Percentiles rank a stretch among this genome's conserved stretches.
Evolutionary conservation across 2,797 vertebrate genomes (phyloP).

Genomic region (Malurus leucopterus): DNA sequence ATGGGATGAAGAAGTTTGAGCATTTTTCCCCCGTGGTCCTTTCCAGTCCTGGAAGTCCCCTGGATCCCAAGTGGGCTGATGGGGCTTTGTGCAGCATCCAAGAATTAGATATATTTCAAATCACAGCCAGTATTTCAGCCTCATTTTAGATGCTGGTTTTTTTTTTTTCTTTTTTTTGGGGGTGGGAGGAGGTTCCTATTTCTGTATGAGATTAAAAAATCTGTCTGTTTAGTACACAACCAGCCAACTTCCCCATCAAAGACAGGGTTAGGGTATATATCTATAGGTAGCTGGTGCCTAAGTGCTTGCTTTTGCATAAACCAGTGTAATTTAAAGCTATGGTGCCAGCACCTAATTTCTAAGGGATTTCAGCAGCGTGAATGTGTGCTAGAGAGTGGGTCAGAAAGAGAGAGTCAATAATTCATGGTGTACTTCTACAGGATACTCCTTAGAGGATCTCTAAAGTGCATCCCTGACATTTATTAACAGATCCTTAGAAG

Average conservation of each 20-base stretch:
- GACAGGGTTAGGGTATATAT: neutral
- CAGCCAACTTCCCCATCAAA: neutral
- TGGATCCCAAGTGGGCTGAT: neutral
- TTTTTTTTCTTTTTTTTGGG: fast-evolving
- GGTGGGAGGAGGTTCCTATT: neutral
- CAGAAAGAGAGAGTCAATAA: neutral
- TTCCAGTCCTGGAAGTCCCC: neutral
- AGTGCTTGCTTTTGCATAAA: neutral
- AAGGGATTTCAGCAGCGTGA: neutral
- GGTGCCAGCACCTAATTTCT: neutral
- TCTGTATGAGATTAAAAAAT: neutral
- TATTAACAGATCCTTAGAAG: conserved; percentile 15
- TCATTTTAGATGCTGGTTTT: neutral
- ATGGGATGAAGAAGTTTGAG: neutral
- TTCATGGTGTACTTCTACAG: neutral
- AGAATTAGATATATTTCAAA: neutral
- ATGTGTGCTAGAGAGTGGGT: neutral
- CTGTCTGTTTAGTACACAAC: neutral
- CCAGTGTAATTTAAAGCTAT: neutral
- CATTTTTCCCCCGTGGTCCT: neutral
- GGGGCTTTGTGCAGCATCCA: neutral
- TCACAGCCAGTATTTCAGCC: neutral
- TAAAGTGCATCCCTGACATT: neutral
- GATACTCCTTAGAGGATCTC: neutral
- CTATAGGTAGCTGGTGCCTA: neutral